Evolutionary conservation across 2,888 invertebrate species (phyloP).

Genomic region (Euproctis similis): DNA sequence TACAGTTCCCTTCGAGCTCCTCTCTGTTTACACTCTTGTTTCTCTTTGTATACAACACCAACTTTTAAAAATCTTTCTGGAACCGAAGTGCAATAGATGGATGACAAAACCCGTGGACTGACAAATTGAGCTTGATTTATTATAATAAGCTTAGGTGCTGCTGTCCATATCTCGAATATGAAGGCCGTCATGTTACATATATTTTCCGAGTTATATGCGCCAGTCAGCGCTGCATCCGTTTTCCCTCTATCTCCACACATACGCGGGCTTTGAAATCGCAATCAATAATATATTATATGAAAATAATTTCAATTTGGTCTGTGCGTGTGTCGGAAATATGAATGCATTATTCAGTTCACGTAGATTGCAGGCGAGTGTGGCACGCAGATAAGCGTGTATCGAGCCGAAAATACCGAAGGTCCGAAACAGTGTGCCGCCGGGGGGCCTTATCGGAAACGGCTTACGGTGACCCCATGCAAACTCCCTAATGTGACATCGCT

Average conservation of each 20-base stretch:
- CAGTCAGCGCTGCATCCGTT: neutral
- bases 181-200: too few relatives aligned
- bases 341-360: conserved; percentile 69
- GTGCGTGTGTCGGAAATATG: conserved; percentile 24
- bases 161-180: too few relatives aligned
- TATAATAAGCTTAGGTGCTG: too few relatives aligned
- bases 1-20: too few relatives aligned
- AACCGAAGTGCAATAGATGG: too few relatives aligned
- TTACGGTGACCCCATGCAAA: conserved; percentile 72
- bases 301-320: conserved; percentile 57
- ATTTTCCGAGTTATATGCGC: too few relatives aligned
- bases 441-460: conserved; percentile 76
- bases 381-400: conserved; percentile 63
- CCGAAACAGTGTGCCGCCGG: conserved; percentile 32
- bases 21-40: too few relatives aligned
- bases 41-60: too few relatives aligned
- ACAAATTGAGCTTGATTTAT: too few relatives aligned
- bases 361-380: conserved; percentile 59
- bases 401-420: conserved; percentile 50
- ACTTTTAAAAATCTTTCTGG: too few relatives aligned
- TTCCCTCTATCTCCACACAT: neutral
- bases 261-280: conserved; percentile 12
- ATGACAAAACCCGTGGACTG: too few relatives aligned
- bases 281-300: conserved; percentile 52
- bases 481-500: conserved; percentile 70